Conservation (phyloP, 2,888 invertebrate genomes). For the Euzetes globulus region DNA sequence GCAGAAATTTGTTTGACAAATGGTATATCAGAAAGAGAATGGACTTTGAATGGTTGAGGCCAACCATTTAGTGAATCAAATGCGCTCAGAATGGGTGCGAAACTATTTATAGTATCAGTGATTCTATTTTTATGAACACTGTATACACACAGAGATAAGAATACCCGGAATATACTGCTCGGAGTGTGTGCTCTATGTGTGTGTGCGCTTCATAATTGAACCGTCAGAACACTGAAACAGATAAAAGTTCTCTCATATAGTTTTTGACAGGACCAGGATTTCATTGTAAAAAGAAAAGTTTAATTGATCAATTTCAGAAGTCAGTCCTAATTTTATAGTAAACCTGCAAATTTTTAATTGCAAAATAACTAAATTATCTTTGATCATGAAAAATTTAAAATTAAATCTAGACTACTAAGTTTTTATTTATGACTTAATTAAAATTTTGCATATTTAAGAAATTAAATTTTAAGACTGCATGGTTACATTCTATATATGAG, state of each 20-base stretch:
- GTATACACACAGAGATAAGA: background rate
- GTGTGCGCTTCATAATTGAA: conserved; percentile 3
- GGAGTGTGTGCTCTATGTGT: background rate
- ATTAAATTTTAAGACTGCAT: too few relatives aligned
- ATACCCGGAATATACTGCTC: background rate
- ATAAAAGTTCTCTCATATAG: background rate
- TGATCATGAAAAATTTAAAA: too few relatives aligned
- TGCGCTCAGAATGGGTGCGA: background rate
- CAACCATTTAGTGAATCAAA: background rate
- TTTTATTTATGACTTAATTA: too few relatives aligned
- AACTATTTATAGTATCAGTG: conserved; percentile 23
- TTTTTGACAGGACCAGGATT: too few relatives aligned
- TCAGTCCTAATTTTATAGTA: too few relatives aligned
- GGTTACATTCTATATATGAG: too few relatives aligned
- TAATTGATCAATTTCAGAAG: too few relatives aligned
- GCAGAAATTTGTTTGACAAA: background rate
- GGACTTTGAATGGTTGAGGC: background rate
- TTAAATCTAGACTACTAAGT: too few relatives aligned
- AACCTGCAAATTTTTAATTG: too few relatives aligned
- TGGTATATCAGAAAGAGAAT: conserved; percentile 10
- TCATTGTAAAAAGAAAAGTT: too few relatives aligned
- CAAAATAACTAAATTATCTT: too few relatives aligned
- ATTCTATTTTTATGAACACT: conserved; percentile 23
- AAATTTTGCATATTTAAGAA: too few relatives aligned
- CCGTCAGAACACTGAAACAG: background rate